Percentiles rank a stretch among this genome's conserved stretches.
Conservation (phyloP, 2,797 vertebrate genomes). For the Sebastes elongatus region DNA sequence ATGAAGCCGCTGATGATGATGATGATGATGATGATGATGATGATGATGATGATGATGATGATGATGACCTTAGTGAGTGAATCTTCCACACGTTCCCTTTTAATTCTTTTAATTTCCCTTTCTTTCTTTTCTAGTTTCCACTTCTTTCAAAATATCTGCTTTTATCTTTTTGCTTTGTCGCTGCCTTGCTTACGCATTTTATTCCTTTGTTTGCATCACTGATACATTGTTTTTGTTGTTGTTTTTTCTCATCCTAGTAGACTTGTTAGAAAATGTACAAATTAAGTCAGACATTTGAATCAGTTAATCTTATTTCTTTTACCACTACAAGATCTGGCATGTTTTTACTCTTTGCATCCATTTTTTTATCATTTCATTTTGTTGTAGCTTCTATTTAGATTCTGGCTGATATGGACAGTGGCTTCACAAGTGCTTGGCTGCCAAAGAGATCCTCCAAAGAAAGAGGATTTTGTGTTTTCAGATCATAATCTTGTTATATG, state of each 20-base stretch:
- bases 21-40: slow-evolving; percentile 77
- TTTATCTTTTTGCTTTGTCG: slow-evolving; percentile 39
- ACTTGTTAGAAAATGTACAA: neutral
- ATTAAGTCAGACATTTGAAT: neutral
- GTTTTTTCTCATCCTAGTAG: slow-evolving; percentile 9
- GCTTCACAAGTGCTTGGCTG: slow-evolving; percentile 18
- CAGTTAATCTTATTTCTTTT: neutral
- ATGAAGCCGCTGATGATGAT: slow-evolving; percentile 85
- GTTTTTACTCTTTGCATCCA: slow-evolving; percentile 39
- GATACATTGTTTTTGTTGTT: slow-evolving; percentile 21
- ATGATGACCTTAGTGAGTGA: slow-evolving; percentile 97
- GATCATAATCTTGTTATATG: slow-evolving; percentile 13
- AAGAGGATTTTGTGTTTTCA: slow-evolving; percentile 1
- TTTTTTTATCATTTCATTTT: slow-evolving; percentile 5
- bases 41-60: slow-evolving; percentile 82
- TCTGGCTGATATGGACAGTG: slow-evolving; percentile 6
- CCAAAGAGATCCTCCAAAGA: slow-evolving; percentile 5
- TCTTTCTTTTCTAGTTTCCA: slow-evolving; percentile 38
- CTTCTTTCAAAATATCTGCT: slow-evolving; percentile 27
- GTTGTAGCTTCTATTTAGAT: neutral
- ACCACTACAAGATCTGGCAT: slow-evolving; percentile 27
- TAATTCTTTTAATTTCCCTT: slow-evolving; percentile 62
- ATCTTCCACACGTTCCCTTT: slow-evolving; percentile 81
- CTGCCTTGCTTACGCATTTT: slow-evolving; percentile 42
- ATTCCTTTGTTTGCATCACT: slow-evolving; percentile 38